These are phyloP conservation scores for Diacarnus erythraeanus DNA, from an alignment of 37 sponge, comb jelly and placozoan genomes.

Conservation along the genomic window DNA sequence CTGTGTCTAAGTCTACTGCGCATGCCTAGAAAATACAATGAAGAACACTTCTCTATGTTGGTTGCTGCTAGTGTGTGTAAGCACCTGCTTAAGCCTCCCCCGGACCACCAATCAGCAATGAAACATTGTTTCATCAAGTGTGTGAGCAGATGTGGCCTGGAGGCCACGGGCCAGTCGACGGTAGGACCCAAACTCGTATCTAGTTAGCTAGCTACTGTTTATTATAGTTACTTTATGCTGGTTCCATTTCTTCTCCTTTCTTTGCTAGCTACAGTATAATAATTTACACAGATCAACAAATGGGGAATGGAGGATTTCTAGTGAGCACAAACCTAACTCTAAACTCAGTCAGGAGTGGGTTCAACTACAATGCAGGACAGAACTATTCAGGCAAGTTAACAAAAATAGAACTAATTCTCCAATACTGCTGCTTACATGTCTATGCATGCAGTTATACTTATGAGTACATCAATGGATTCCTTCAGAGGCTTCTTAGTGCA, in stretches of 20 bases:
- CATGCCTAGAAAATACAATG: too few species aligned
- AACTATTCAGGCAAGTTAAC: background rate
- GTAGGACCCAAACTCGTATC: background rate
- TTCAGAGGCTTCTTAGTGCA: slow-evolving; percentile 13
- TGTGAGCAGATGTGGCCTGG: background rate
- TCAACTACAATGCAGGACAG: slow-evolving; percentile 6
- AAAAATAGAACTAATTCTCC: background rate
- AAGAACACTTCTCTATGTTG: too few species aligned
- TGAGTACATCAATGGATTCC: background rate
- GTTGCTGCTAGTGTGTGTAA: too few species aligned
- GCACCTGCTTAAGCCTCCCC: too few species aligned
- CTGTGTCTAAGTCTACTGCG: too few species aligned
- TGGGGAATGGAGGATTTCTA: background rate
- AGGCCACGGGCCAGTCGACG: background rate
- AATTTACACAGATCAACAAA: background rate
- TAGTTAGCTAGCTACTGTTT: background rate
- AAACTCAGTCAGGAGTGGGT: background rate
- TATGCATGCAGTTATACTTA: background rate
- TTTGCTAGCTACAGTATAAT: background rate
- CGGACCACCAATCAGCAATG: too few species aligned
- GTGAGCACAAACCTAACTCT: background rate
- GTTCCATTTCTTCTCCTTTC: background rate
- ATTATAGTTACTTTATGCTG: background rate
- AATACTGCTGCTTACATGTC: background rate
- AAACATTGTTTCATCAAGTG: background rate